Evolutionary conservation across 1,140 invertebrate species (phyloP).

Genomic region (Drosophila ambigua): DNA sequence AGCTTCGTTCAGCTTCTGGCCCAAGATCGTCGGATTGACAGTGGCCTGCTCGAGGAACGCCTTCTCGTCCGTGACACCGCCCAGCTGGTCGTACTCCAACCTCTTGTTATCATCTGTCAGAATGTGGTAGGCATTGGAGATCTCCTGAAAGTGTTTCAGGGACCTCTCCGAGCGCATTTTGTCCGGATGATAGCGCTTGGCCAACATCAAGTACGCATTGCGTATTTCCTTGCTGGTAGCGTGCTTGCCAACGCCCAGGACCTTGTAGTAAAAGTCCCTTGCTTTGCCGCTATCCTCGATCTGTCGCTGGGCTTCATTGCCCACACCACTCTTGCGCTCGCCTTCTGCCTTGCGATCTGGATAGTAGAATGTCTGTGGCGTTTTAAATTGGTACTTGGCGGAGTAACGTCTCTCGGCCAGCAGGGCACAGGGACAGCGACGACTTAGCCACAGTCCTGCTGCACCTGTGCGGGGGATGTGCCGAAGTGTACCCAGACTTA

Average conservation of each 20-base stretch:
- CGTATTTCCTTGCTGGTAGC: slow-evolving; percentile 92
- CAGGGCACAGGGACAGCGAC: too few species aligned
- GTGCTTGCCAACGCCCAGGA: slow-evolving; percentile 89
- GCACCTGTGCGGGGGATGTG: too few species aligned
- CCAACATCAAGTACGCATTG: slow-evolving; percentile 91
- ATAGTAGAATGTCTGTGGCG: slow-evolving; percentile 57
- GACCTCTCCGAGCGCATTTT: slow-evolving; percentile 88
- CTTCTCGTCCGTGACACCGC: slow-evolving; percentile 63
- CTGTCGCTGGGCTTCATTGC: too few species aligned
- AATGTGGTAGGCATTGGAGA: slow-evolving; percentile 94
- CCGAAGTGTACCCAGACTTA: too few species aligned
- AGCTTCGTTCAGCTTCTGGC: slow-evolving; percentile 9
- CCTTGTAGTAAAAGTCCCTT: slow-evolving; percentile 95
- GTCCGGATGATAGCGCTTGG: slow-evolving; percentile 89
- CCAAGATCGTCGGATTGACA: slow-evolving; percentile 52
- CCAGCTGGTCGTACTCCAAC: slow-evolving; percentile 88
- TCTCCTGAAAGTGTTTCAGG: slow-evolving; percentile 93
- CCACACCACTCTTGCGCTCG: too few species aligned
- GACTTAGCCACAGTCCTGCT: too few species aligned
- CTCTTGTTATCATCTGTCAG: slow-evolving; percentile 92
- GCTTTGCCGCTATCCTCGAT: slow-evolving; percentile 48
- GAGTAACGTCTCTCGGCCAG: not conserved
- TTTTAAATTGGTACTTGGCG: slow-evolving; percentile 68
- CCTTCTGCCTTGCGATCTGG: slow-evolving; percentile 54
- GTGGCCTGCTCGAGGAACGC: slow-evolving; percentile 64